Percentiles rank a stretch among this genome's conserved stretches.
These are phyloP conservation scores for Tuberolachnus salignus DNA, from an alignment of 2,888 invertebrate genomes.

Conservation along the genomic window DNA sequence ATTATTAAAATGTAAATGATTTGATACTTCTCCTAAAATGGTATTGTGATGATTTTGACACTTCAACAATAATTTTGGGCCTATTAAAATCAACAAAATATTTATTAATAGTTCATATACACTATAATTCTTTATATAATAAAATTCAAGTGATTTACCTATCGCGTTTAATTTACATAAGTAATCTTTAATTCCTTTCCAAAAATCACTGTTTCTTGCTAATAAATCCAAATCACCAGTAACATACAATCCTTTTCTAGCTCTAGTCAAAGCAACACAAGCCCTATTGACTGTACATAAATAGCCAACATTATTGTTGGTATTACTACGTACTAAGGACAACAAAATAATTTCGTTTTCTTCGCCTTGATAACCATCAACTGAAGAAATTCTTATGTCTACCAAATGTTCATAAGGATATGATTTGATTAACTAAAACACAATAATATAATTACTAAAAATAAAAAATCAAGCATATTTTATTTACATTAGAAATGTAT, in stretches of 20 bases:
- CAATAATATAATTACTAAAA: not conserved
- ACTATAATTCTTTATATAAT: not conserved
- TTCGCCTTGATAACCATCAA: slow-evolving; percentile 56
- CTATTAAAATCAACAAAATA: slow-evolving; percentile 48
- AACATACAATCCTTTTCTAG: slow-evolving; percentile 56
- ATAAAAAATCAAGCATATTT: not conserved
- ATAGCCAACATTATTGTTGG: slow-evolving; percentile 48
- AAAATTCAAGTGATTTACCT: slow-evolving; percentile 61
- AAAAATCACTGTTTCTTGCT: slow-evolving; percentile 59
- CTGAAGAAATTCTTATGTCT: slow-evolving; percentile 39
- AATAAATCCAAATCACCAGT: slow-evolving; percentile 52
- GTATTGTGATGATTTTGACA: slow-evolving; percentile 66
- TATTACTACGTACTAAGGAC: slow-evolving; percentile 55
- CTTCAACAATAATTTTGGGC: slow-evolving; percentile 61
- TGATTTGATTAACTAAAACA: slow-evolving; percentile 33
- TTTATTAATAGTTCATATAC: not conserved
- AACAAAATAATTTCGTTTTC: slow-evolving; percentile 57
- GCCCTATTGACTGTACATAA: slow-evolving; percentile 50
- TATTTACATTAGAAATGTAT: slow-evolving; percentile 63
- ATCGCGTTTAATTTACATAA: slow-evolving; percentile 64
- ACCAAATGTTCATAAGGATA: slow-evolving; percentile 57
- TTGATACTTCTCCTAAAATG: slow-evolving; percentile 65
- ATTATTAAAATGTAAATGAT: not conserved
- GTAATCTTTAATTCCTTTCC: slow-evolving; percentile 37
- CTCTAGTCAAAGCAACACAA: slow-evolving; percentile 57